These are phyloP conservation scores for Epinephelus lanceolatus DNA, from an alignment of 2,113 vertebrate species.

Conservation along the genomic window DNA sequence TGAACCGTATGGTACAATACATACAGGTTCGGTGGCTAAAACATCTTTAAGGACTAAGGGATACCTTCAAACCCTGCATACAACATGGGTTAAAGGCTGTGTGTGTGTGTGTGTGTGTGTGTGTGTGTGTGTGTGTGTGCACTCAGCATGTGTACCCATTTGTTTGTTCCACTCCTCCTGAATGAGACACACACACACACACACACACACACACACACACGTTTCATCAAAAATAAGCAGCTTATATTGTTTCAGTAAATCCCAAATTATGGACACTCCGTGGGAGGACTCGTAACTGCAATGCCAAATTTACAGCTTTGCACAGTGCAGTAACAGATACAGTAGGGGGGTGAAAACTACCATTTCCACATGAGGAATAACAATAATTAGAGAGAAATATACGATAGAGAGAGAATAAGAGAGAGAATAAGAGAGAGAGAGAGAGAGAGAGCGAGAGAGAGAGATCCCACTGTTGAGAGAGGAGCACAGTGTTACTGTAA, in stretches of 20 bases:
- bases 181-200: constrained; percentile 6
- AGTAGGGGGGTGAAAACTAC: constrained; percentile 62
- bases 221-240: constrained; percentile 67
- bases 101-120: neutral
- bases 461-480: constrained; percentile 43
- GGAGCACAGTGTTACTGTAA: constrained; percentile 70
- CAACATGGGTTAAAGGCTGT: constrained; percentile 2
- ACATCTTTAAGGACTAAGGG: neutral
- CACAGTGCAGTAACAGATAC: constrained; percentile 61
- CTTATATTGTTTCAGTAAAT: constrained; percentile 75
- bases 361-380: constrained; percentile 69
- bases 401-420: constrained; percentile 28
- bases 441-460: constrained; percentile 24
- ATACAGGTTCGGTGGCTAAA: neutral
- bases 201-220: neutral
- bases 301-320: constrained; percentile 72
- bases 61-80: neutral
- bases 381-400: constrained; percentile 70
- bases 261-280: constrained; percentile 67
- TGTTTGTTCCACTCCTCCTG: constrained; percentile 15
- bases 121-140: neutral
- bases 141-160: neutral
- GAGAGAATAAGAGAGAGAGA: constrained; percentile 13
- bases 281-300: constrained; percentile 62
- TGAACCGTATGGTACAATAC: neutral